Evolutionary conservation across 2,113 vertebrate genomes (phyloP).

Genomic region (Pterocles burchelli): DNA sequence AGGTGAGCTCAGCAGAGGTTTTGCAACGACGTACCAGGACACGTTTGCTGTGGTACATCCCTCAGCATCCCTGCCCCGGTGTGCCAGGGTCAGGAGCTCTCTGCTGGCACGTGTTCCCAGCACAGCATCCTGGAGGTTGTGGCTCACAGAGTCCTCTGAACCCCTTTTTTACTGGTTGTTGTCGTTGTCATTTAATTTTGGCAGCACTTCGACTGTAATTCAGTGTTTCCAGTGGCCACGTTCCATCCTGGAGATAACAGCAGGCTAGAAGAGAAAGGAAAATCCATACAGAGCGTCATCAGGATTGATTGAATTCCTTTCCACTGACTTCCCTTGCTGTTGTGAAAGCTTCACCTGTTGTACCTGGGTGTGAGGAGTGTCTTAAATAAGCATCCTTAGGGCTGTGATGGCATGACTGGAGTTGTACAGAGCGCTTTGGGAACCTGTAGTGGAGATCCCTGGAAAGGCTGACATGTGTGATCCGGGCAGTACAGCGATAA

Average conservation of each 20-base stretch:
- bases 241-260: slow-evolving; percentile 22
- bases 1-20: not conserved
- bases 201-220: slow-evolving; percentile 7
- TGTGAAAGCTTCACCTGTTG: not conserved
- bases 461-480: not conserved
- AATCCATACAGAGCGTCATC: not conserved
- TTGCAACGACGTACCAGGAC: rapidly evolving
- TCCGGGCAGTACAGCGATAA: not conserved
- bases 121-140: not conserved
- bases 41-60: not conserved
- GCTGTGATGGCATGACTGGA: not conserved
- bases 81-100: not conserved
- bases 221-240: not conserved
- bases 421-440: not conserved
- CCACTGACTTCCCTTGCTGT: not conserved
- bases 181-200: not conserved
- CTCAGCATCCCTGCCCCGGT: not conserved
- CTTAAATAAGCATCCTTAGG: not conserved
- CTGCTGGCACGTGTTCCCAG: not conserved
- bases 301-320: not conserved
- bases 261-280: not conserved
- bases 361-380: not conserved
- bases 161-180: not conserved
- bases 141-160: not conserved
- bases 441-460: not conserved